phyloP scores from a whole-genome alignment of 2,888 invertebrate species.

The Caenorhabditis imperialis region DNA sequence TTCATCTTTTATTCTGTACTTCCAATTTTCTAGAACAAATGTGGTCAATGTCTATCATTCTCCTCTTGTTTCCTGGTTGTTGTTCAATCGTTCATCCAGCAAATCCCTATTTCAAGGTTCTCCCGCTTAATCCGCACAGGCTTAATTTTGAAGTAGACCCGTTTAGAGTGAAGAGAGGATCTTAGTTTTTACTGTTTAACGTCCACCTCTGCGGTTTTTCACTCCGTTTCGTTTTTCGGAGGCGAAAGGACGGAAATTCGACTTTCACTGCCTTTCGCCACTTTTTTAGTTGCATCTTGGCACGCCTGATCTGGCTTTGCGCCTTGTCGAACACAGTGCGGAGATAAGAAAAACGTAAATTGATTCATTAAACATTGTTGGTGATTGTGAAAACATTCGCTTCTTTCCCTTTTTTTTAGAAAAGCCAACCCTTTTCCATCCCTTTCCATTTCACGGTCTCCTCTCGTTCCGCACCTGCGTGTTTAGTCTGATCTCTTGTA shows the following conservation, averaged over 20 bases:
- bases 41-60: too few relatives aligned
- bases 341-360: conserved; percentile 25
- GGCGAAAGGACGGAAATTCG: conserved; percentile 36
- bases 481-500: background rate
- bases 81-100: too few relatives aligned
- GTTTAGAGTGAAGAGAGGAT: too few relatives aligned
- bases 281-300: conserved; percentile 42
- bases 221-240: conserved; percentile 22
- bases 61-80: too few relatives aligned
- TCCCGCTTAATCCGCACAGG: too few relatives aligned
- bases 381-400: conserved; percentile 16
- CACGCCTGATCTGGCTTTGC: conserved; percentile 45
- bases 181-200: too few relatives aligned
- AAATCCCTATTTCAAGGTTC: too few relatives aligned
- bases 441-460: conserved; percentile 12
- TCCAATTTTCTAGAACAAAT: too few relatives aligned
- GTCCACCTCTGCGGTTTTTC: too few relatives aligned
- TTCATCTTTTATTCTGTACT: too few relatives aligned
- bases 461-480: conserved; percentile 1
- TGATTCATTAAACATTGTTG: conserved; percentile 31
- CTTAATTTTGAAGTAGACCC: too few relatives aligned
- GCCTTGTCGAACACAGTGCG: conserved; percentile 29
- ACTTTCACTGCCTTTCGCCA: conserved; percentile 38
- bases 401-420: conserved; percentile 8
- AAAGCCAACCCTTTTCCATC: conserved; percentile 3